Conservation (phyloP, 2,113 vertebrate species). For the Rousettus leschenaultii region DNA sequence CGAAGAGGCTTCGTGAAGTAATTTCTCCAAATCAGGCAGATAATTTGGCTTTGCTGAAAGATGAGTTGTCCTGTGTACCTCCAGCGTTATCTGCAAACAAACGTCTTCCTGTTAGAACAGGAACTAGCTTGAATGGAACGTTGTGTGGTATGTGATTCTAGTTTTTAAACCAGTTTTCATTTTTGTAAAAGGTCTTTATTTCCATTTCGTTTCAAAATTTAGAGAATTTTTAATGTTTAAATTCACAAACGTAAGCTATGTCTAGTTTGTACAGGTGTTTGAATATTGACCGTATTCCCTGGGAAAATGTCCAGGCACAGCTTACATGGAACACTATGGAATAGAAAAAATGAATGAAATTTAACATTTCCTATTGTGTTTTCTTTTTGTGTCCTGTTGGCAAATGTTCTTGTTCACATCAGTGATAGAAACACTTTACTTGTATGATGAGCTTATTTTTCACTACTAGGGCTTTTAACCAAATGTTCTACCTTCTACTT, state of each 20-base stretch:
- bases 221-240: not conserved
- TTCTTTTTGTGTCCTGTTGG: not conserved
- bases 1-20: conserved; percentile 72
- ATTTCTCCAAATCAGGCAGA: conserved; percentile 29
- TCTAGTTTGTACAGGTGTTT: not conserved
- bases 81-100: conserved; percentile 54
- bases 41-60: not conserved
- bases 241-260: not conserved
- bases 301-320: not conserved
- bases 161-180: not conserved
- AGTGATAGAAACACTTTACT: not conserved
- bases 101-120: conserved; percentile 6
- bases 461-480: not conserved
- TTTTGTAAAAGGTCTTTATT: not conserved
- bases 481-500: not conserved
- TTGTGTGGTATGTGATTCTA: conserved; percentile 66
- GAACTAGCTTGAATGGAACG: not conserved
- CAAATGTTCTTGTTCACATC: not conserved
- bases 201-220: not conserved
- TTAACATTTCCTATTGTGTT: not conserved
- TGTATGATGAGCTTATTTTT: not conserved
- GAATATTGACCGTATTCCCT: conserved; percentile 3
- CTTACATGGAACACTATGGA: not conserved
- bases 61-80: not conserved
- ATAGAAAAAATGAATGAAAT: not conserved